Evolutionary conservation across 2,113 vertebrate species (phyloP).

Genomic region (Nesogale talazaci): DNA sequence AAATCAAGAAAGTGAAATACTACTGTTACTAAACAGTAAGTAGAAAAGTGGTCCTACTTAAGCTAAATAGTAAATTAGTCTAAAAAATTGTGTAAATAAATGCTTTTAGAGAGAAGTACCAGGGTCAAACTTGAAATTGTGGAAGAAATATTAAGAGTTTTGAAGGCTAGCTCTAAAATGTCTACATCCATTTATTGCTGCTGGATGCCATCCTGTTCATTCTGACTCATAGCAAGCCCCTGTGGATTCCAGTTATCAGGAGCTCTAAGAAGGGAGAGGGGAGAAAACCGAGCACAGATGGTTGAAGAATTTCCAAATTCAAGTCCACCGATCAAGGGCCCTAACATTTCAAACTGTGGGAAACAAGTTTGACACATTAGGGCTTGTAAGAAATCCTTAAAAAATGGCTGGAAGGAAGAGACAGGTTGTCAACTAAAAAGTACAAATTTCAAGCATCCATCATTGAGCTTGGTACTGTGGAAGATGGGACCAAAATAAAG

Average conservation of each 20-base stretch:
- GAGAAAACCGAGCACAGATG: background rate
- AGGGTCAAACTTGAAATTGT: background rate
- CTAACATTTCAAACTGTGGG: background rate
- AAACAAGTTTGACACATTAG: background rate
- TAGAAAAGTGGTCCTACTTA: background rate
- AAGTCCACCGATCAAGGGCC: background rate
- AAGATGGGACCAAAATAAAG: background rate
- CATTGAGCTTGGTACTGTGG: background rate
- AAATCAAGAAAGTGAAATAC: background rate
- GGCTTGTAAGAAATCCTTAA: background rate
- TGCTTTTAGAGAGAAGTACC: background rate
- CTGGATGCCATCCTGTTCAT: background rate
- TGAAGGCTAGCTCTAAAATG: background rate
- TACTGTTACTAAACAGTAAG: background rate
- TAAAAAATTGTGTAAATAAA: background rate
- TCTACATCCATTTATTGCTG: background rate
- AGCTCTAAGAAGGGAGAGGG: background rate
- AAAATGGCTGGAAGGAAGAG: background rate
- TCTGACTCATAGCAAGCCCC: background rate
- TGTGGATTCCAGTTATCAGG: background rate
- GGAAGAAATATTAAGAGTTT: background rate
- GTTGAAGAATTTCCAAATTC: background rate
- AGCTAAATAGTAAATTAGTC: background rate
- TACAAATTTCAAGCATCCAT: background rate
- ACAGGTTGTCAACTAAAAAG: background rate